A percentile compares a stretch with the other conserved stretches of the same genome.
phyloP scores from a whole-genome alignment of 1,140 invertebrate genomes.

The Eciton burchellii region DNA sequence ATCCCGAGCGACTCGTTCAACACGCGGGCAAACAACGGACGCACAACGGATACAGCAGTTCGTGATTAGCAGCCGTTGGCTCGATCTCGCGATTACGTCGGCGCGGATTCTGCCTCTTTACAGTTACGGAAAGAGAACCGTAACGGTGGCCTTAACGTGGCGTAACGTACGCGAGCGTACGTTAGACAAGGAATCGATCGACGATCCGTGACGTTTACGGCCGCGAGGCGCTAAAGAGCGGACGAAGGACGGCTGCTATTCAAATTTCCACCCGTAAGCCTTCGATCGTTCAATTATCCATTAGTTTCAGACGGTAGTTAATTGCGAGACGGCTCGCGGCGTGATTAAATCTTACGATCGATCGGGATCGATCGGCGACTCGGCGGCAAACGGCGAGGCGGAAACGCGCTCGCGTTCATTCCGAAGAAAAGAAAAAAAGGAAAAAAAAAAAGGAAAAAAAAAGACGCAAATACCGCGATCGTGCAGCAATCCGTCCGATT shows the following conservation, averaged over 20 bases:
- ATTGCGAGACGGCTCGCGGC: neutral
- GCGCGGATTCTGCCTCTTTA: neutral
- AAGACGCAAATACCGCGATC: no score
- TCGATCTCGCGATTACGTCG: constrained; percentile 7
- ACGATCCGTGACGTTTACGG: constrained; percentile 56
- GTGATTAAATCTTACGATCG: no score
- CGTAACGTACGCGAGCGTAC: neutral
- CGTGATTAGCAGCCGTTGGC: neutral
- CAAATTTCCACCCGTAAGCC: constrained; percentile 55
- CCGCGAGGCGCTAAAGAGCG: constrained; percentile 17
- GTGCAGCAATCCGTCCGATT: no score
- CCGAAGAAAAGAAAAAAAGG: no score
- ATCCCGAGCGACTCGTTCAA: no score
- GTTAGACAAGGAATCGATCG: constrained; percentile 54
- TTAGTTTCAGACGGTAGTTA: constrained; percentile 4
- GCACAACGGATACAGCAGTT: neutral
- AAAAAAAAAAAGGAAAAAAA: no score
- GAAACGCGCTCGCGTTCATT: neutral
- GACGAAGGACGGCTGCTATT: constrained; percentile 60
- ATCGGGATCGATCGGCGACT: neutral
- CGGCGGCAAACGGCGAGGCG: neutral
- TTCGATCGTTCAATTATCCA: constrained; percentile 39
- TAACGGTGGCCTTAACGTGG: neutral
- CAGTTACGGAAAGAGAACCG: constrained; percentile 1
- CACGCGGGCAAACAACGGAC: no score